Base-by-base conservation (phyloP, 2,888 invertebrate genomes). In the Drosophila melanosoma region DNA sequence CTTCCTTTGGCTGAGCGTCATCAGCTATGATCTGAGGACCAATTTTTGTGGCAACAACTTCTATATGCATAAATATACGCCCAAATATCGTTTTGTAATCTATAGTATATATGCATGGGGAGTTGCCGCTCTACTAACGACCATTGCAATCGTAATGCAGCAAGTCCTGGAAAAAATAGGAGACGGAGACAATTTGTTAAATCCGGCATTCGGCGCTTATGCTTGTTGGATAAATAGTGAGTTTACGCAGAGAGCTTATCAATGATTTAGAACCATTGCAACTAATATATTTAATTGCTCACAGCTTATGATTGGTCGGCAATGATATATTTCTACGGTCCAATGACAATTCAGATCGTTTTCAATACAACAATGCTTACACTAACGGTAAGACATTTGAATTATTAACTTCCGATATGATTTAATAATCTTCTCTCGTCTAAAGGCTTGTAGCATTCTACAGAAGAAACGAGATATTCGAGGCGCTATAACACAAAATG, bases 1-100 rank as follows among this genome's bases (percentile, higher is more conserved):
- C 76, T 97, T 97, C 94, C 96, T 96, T 91, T 97, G 97, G 97
- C 94, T 97, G 83, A 97, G 96, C 90, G 95, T 97, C 15, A 97
- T 97, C 94, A 97, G 97, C 91, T 95, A 96, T 91, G 97, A 97
- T 91, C 96, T 97, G 85, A 97, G 96, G 96, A 95, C 96, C 94
- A 81, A 78, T 58, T 83, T 92, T 33, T 81, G 83, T 0, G 75
- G 76, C 1, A 79, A 67, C 29, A 68, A 48, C 26, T 79, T 69
- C 33, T 76, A 64, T 1, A 59, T 72, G 4, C 76, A 74, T 26
- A 81, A 81, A 15, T 74, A 73, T 38, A 63, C 79, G 10, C 74
- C 71, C 10, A 79, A 69, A 4, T 81, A 83, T 45, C 80, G 86
- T 1, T 92, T 92, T 48, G 35, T 76, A 1, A 36, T 85, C 5